Conservation (phyloP, 2,888 invertebrate genomes). For the Monochamus alternatus region DNA sequence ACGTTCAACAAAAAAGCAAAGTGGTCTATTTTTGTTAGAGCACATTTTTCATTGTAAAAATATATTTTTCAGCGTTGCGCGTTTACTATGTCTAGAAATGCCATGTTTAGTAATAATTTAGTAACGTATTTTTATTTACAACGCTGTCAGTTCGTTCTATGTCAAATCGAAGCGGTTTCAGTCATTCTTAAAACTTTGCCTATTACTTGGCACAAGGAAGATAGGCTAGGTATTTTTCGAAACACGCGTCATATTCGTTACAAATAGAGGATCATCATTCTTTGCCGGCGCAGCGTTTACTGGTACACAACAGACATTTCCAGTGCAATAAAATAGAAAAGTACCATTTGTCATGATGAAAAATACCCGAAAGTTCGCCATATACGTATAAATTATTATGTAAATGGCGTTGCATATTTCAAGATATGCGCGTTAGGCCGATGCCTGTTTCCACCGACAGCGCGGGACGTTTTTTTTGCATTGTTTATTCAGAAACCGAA, state of each 20-base stretch:
- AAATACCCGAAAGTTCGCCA: conserved; percentile 47
- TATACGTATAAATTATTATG: conserved; percentile 47
- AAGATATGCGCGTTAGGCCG: conserved; percentile 37
- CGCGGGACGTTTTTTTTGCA: neutral
- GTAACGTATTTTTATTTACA: neutral
- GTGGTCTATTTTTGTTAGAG: too few relatives aligned
- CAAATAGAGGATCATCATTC: conserved; percentile 17
- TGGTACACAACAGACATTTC: conserved; percentile 45
- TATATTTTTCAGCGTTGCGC: too few relatives aligned
- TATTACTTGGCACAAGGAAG: too few relatives aligned
- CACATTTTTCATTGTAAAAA: too few relatives aligned
- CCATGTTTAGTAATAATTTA: neutral
- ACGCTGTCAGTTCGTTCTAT: too few relatives aligned
- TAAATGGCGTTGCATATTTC: conserved; percentile 48
- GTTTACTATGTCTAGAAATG: too few relatives aligned
- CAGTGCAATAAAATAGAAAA: conserved; percentile 49
- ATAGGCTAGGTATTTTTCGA: too few relatives aligned
- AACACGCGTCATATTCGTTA: neutral
- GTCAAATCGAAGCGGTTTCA: too few relatives aligned
- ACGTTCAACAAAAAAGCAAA: neutral
- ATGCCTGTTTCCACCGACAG: neutral
- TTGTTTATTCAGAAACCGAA: neutral
- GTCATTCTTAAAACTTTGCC: too few relatives aligned
- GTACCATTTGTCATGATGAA: conserved; percentile 49
- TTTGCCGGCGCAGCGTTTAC: conserved; percentile 35